Percentiles rank a stretch among this genome's conserved stretches.
phyloP scores from a whole-genome alignment of 2,113 vertebrate species.

The Apteryx owenii region DNA sequence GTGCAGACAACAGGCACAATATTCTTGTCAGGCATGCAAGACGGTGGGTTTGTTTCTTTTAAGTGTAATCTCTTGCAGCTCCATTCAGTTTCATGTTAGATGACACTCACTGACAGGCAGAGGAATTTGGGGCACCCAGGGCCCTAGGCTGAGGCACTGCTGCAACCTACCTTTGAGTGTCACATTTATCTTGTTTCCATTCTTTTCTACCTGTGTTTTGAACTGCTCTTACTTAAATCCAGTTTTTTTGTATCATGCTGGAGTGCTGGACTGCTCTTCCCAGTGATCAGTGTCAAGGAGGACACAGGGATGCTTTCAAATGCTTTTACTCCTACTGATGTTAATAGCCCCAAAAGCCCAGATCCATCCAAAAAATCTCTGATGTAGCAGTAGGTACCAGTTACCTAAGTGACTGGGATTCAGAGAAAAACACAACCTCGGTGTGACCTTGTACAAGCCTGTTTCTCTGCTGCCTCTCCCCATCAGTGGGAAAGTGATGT shows the following conservation, averaged over 20 bases:
- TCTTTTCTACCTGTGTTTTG: neutral
- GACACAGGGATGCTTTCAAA: neutral
- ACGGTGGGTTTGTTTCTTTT: neutral
- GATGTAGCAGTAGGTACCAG: neutral
- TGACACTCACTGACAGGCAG: neutral
- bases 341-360: neutral
- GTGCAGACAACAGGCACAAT: neutral
- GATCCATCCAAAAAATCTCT: neutral
- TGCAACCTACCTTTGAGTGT: neutral
- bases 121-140: fast-evolving
- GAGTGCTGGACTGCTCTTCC: neutral
- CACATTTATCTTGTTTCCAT: neutral
- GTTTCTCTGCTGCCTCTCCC: neutral
- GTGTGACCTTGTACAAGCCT: neutral
- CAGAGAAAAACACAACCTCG: neutral
- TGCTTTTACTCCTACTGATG: fast-evolving
- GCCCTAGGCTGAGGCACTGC: neutral
- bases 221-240: neutral
- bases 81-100: neutral
- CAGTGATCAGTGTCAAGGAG: neutral
- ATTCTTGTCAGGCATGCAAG: neutral
- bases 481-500: neutral
- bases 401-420: neutral
- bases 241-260: neutral
- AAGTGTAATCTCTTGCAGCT: neutral